Conservation (phyloP, 1,140 invertebrate genomes). For the Ganaspis sp. region DNA sequence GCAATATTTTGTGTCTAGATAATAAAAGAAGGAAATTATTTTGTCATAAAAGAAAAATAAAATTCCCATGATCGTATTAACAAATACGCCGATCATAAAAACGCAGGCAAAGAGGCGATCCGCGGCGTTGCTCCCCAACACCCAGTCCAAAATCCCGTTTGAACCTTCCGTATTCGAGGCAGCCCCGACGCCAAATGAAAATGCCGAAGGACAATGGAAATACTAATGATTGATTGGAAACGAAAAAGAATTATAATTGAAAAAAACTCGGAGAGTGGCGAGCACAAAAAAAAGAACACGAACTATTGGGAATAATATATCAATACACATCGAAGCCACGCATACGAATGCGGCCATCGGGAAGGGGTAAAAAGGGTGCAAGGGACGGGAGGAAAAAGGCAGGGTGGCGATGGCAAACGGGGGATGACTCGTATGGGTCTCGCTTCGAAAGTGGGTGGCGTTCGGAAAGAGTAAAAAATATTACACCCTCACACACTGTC, state of each 20-base stretch:
- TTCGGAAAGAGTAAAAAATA: slow-evolving; percentile 74
- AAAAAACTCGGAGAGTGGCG: slow-evolving; percentile 72
- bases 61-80: slow-evolving; percentile 73
- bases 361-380: slow-evolving; percentile 43
- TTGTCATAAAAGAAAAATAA: slow-evolving; percentile 72
- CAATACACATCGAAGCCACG: slow-evolving; percentile 77
- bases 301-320: slow-evolving; percentile 78
- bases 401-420: slow-evolving; percentile 55
- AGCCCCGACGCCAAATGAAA: slow-evolving; percentile 75
- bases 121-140: slow-evolving; percentile 55
- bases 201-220: slow-evolving; percentile 78
- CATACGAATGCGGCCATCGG: slow-evolving; percentile 73
- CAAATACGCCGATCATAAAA: slow-evolving; percentile 69
- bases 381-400: slow-evolving; percentile 26
- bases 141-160: slow-evolving; percentile 55
- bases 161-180: slow-evolving; percentile 56
- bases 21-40: slow-evolving; percentile 30
- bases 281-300: slow-evolving; percentile 66
- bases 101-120: slow-evolving; percentile 54
- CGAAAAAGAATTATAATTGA: slow-evolving; percentile 78
- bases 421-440: slow-evolving; percentile 51
- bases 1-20: neutral
- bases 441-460: slow-evolving; percentile 49
- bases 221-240: slow-evolving; percentile 78
- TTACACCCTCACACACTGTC: slow-evolving; percentile 71